Conservation (phyloP, 2,888 invertebrate genomes). For the Marasmarcha lunaedactyla region DNA sequence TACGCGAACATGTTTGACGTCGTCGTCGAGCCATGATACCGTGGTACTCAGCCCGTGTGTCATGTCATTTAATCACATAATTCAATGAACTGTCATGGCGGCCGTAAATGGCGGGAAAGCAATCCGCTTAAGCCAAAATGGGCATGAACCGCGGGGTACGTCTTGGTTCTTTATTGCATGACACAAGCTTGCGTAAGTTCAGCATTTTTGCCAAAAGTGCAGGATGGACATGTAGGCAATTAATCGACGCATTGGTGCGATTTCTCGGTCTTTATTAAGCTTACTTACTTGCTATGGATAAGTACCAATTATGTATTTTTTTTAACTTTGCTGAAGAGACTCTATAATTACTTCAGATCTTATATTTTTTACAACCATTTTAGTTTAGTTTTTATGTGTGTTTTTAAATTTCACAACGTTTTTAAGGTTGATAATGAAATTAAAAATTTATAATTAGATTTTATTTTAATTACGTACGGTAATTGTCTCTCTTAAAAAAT, state of each 20-base stretch:
- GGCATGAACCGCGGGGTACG: constrained; percentile 43
- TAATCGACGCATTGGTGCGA: neutral
- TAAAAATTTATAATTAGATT: too few species aligned
- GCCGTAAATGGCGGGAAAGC: constrained; percentile 68
- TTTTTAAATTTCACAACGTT: too few species aligned
- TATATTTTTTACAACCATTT: too few species aligned
- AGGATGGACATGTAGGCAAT: neutral
- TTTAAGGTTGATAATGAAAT: too few species aligned
- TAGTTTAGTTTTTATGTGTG: too few species aligned
- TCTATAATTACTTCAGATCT: too few species aligned
- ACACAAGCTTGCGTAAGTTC: constrained; percentile 32
- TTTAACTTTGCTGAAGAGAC: too few species aligned
- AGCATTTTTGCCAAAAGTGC: constrained; percentile 14
- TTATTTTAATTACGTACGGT: too few species aligned
- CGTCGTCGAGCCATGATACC: constrained; percentile 24
- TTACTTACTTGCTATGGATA: too few species aligned
- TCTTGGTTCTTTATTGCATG: constrained; percentile 55
- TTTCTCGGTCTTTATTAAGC: neutral
- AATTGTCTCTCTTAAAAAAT: too few species aligned
- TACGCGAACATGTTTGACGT: constrained; percentile 33
- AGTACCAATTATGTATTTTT: too few species aligned
- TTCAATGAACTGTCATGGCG: constrained; percentile 60
- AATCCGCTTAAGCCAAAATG: constrained; percentile 60
- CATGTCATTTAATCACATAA: constrained; percentile 60
- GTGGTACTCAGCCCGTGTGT: constrained; percentile 16